Percentiles rank a stretch among this genome's conserved stretches.
These are phyloP conservation scores for Phoenoteleia sp. DNA, from an alignment of 2,888 invertebrate genomes.

Conservation along the genomic window DNA sequence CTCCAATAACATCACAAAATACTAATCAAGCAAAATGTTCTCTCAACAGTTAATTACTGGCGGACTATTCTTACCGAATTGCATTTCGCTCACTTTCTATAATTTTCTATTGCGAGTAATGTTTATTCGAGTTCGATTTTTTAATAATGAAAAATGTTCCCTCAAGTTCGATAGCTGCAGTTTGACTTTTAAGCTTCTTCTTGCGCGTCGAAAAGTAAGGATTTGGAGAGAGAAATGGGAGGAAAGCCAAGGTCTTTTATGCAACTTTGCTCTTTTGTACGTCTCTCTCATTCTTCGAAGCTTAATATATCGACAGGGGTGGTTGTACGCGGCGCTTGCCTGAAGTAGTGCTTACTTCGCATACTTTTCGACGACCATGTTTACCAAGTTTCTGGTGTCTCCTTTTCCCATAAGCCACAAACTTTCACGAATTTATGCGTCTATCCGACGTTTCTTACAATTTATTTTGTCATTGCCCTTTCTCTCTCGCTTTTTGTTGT, in stretches of 20 bases:
- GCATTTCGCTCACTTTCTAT: background rate
- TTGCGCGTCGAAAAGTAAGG: slow-evolving; percentile 29
- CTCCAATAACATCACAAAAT: background rate
- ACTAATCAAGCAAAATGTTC: background rate
- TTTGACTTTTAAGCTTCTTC: slow-evolving; percentile 36
- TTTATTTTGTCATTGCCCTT: slow-evolving; percentile 34
- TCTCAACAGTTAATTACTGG: background rate
- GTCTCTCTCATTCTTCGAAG: slow-evolving; percentile 54
- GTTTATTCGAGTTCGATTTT: slow-evolving; percentile 26
- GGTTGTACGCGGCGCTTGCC: slow-evolving; percentile 73
- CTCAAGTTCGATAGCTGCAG: slow-evolving; percentile 35
- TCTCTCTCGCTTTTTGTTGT: background rate
- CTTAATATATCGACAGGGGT: slow-evolving; percentile 77
- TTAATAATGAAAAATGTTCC: slow-evolving; percentile 40
- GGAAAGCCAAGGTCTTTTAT: slow-evolving; percentile 56
- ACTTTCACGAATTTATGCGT: slow-evolving; percentile 78
- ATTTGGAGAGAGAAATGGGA: slow-evolving; percentile 45
- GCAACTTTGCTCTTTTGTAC: slow-evolving; percentile 55
- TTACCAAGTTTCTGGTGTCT: slow-evolving; percentile 66
- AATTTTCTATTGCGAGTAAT: background rate
- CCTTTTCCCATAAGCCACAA: slow-evolving; percentile 71
- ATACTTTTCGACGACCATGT: slow-evolving; percentile 69
- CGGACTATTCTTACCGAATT: too few relatives aligned
- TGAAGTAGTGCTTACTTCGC: slow-evolving; percentile 74
- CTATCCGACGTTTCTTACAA: slow-evolving; percentile 46